Base-by-base conservation (phyloP, 2,888 invertebrate genomes). In the Cancer borealis region DNA sequence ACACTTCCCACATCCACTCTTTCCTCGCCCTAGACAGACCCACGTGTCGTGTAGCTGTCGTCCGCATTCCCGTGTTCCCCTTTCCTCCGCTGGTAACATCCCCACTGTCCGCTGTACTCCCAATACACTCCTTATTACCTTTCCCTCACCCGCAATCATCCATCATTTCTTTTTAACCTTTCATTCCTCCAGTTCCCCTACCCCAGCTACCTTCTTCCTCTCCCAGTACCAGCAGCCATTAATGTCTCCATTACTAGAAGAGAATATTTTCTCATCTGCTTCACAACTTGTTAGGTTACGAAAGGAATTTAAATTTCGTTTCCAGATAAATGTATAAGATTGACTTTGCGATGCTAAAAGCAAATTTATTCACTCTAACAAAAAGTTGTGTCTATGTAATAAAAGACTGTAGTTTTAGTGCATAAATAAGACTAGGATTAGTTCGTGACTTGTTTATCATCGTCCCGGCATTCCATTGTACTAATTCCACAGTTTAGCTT, bases 351-450 rank as follows among this genome's bases (percentile, higher is more conserved):
- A 84, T 92, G 92, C 94, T 94, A 45, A 91, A 94, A 94, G 94
- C 94, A 92, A 92, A 94, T 94, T 94, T 94, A 92, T 94, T 87
- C 92, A 91, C 66, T 91, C 46, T 94, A 92, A 90, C 90, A 87
- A 60, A 92, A 89, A 66, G 49, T 73, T 94, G 91, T 94, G 92
- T 94, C 79, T 94, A 89, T 92, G 45, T 94, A 94, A 94, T 94
- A 94, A 94, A 94, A 94, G 94, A 94, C 94, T 87, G 94, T 94
- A 94, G 94, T 87, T 66, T 94, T 94, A 94, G 92, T 92, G 79
- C 79, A 84, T 89, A 84, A 92, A 46, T 94, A 94, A 92, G 92
- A 73, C 92, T 94, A 94, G 92, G 94, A 45, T 94, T 94, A 94
- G 92, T 87, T 90, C 26, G 54, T 79, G 84, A 90, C 84, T 91